These are phyloP conservation scores for Ectropis grisescens DNA, from an alignment of 1,140 invertebrate genomes.

Conservation along the genomic window DNA sequence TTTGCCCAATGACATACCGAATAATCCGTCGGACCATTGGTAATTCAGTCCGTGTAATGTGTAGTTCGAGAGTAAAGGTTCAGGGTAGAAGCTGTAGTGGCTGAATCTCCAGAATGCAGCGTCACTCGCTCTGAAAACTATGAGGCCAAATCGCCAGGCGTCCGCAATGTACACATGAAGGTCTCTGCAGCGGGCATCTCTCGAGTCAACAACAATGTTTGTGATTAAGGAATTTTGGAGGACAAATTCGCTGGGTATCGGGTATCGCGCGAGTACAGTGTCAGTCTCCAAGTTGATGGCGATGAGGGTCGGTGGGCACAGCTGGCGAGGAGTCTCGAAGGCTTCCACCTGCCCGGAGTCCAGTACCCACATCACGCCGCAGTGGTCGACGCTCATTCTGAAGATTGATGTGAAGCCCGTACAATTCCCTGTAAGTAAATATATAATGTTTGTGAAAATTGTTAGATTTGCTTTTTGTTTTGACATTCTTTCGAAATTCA, in stretches of 20 bases:
- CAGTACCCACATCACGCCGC: conserved; percentile 80
- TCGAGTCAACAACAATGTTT: conserved; percentile 81
- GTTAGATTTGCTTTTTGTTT: no score
- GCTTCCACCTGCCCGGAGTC: conserved; percentile 83
- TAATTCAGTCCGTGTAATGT: conserved; percentile 80
- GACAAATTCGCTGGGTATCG: conserved; percentile 75
- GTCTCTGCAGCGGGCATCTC: conserved; percentile 75
- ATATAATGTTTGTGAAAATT: no score
- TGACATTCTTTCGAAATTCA: no score
- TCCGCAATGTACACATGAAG: conserved; percentile 80
- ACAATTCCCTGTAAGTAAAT: conserved; percentile 67
- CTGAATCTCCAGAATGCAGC: conserved; percentile 78
- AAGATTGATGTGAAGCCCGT: conserved; percentile 82
- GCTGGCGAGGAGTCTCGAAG: conserved; percentile 73
- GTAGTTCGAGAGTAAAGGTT: conserved; percentile 79
- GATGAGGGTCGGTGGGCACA: conserved; percentile 81
- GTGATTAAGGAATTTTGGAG: conserved; percentile 81
- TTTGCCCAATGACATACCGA: conserved; percentile 80
- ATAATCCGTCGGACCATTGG: conserved; percentile 86
- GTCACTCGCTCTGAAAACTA: conserved; percentile 77
- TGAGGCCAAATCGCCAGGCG: conserved; percentile 81
- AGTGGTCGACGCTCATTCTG: conserved; percentile 79
- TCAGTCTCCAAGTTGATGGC: conserved; percentile 80
- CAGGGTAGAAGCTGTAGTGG: conserved; percentile 83
- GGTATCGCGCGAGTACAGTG: conserved; percentile 72